Evolutionary conservation across 2,113 vertebrate species (phyloP), one percentile per base, ranked within the genome.

Genomic region (Pampusana beccarii): DNA sequence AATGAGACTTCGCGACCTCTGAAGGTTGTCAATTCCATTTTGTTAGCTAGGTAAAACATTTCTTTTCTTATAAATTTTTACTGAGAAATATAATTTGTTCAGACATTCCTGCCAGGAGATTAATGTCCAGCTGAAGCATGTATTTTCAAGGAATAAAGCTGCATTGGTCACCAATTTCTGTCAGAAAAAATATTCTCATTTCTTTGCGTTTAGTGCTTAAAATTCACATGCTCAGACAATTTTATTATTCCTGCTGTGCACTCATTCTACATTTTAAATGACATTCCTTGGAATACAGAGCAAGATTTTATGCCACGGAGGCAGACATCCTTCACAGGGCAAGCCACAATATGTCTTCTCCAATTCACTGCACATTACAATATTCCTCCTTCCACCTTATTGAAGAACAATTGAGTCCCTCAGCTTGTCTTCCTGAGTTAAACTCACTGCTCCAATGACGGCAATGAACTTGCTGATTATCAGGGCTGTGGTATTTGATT

Each of bases 241-340:
- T 86, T 90, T 61, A 86, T 93, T 82, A 84, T 80, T 91, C 81
- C 80, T 77, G 65, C 67, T 77, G 71, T 86, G 86, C 58, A 83
- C n/a, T 77, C 74, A 34, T 79, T 95, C 90, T 81, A 91, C 89
- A 81, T 94, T 95, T 94, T 90, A 95, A 95, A 93, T 65, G 78
- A 90, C 60, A 70, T 73, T 96, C 92, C 80, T 84, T 88, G 66
- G 84, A 94, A 91, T n/a, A 77, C 50, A 91, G 93, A 93, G 74
- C 33, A 92, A 79, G 81, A 74, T 62, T 93, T 92, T 70, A 60
- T 86, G 78, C 67, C 64, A 48, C 1, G 58, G 74, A 85, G 60
- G 51, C 71, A 91, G 94, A 80, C 81, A 96, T 88, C 88, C 77
- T 88, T 95, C 88, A 90, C 33, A 79, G 42, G 86, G 34, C 80